Base-by-base conservation (phyloP, 1,140 invertebrate species). In the Latrodectus geometricus region DNA sequence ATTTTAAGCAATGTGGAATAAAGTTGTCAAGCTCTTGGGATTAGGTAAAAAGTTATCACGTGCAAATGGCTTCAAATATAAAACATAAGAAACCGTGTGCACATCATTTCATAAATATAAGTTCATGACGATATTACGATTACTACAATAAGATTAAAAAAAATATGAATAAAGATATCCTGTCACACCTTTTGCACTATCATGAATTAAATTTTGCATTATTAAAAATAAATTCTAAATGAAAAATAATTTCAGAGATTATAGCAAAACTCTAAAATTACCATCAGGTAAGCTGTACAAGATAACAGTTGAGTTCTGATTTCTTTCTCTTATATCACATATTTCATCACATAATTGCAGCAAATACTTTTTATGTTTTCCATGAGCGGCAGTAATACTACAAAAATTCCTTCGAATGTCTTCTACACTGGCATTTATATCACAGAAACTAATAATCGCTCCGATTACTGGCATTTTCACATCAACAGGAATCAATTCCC, bases 321-420 rank as follows among this genome's bases (percentile, higher is more conserved):
- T 87, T 65, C 80, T 87, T 23, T 66, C 14, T 73, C 50, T 80
- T 54, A 87, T 80, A 20, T 87, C 85, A 87, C 77, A 79, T 17
- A 87, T 87, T 75, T 87, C 85, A 23, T 87, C 85, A 68, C 76
- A 79, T n/a, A 87, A 23, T 17, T 80, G 85, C 9, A 68, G 73
- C 0, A 87, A 56, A 52, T 80, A 87, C 11, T 80, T 87, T 66
- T 80, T 87, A 68, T 80, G 52, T 23, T 87, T 87, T 7, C 23
- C 21, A 54, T 20, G 61, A 12, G 23, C 52, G 20, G 65, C 85
- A 66, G 66, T 73, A 74, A 87, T 80, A 21, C 7, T 20, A 35
- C 74, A 68, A 65, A 87, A 87, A 61, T 68, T 80, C 65, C 70
- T 79, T n/a, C 65, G 76, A 23, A 80, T 80, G n/a, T 12, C 20